Base-by-base conservation (phyloP, 2,113 vertebrate species). In the Albula goreensis region DNA sequence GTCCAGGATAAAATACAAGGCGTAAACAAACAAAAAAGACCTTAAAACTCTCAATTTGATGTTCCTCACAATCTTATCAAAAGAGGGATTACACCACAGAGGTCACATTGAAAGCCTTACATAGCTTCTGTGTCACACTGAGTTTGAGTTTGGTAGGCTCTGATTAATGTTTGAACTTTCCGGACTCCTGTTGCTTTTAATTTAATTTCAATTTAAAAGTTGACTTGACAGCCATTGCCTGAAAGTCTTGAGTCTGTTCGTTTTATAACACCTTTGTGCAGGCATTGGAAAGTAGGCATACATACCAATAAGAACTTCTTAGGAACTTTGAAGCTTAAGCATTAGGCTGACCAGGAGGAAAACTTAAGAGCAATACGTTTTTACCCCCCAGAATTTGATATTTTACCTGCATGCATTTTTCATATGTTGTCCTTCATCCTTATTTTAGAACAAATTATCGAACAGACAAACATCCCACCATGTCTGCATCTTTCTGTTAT, bases 161-260 rank as follows among this genome's bases (percentile, higher is more conserved):
- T 81, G 80, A 81, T 81, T 81, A 53, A 81, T 81, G n/a, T 19
- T 81, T 81, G 80, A 81, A 50, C n/a, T 53, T 53, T 81, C 80
- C n/a, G 80, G 80, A 81, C 80, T 81, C 50, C 50, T 81, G 80
- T 25, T 53, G 51, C 50, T 53, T 81, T 52, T 81, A 53, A 81
- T 81, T 81, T 81, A 22, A 81, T 81, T 81, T 74, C 5, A 74
- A 74, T 22, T 41, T 41, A 41, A 41, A 41, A 41, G 31, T 41
- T 41, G 31, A 41, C 31, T 41, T 41, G 31, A 41, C 31, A 41
- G 31, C 31, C 31, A 41, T 41, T 41, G 31, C 31, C 31, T 41
- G 31, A 41, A 41, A 41, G 31, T 41, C 31, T 41, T 41, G 31
- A 41, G 31, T 41, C 41, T 25, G 78, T 79, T 79, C 31, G 31